Base-by-base conservation (phyloP, 2,888 invertebrate species). In the Spodoptera picta region DNA sequence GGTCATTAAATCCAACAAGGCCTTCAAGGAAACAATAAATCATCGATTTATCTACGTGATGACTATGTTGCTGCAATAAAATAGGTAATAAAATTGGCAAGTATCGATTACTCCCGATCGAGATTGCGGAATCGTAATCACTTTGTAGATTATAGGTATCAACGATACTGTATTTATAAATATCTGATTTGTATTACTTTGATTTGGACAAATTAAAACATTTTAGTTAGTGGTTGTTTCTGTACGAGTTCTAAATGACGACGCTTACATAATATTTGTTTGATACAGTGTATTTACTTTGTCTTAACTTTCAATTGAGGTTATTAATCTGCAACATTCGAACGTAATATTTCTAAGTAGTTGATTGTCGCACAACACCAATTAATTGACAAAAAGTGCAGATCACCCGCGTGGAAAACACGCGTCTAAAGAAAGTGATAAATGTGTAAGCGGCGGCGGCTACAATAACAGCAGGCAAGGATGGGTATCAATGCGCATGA, bases 1-100 rank as follows among this genome's bases (percentile, higher is more conserved):
- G 75, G 72, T 75, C 80, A 86, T 87, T 81, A 87, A 87, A 85
- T 79, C 81, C 77, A 80, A 85, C 78, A 83, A 82, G 73, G 75
- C 70, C 71, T 82, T 79, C 71, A 70, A 79, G 80, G 81, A 82
- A 84, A 83, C 79, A 78, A 83, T 85, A 84, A 84, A 84, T 87
- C 80, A 84, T 83, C 73, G 75, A 84, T 84, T 87, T 82, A 85
- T 83, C 77, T 79, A 75, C 74, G 73, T 70, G 80, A 80, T 80
- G 81, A 83, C 77, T 79, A 71, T 75, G 67, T 72, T 65, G 70
- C 71, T 57, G 77, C 75, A 80, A 81, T 83, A 83, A 86, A 84
- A 80, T 77, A 53, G 74, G 73, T 69, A 71, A 75, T 80, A 82
- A 85, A 82, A 73, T 80, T 80, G 66, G 62, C 68, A 75, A 74